These are phyloP conservation scores for Ditylenchus dipsaci DNA, from an alignment of 1,140 invertebrate species.

Conservation along the genomic window DNA sequence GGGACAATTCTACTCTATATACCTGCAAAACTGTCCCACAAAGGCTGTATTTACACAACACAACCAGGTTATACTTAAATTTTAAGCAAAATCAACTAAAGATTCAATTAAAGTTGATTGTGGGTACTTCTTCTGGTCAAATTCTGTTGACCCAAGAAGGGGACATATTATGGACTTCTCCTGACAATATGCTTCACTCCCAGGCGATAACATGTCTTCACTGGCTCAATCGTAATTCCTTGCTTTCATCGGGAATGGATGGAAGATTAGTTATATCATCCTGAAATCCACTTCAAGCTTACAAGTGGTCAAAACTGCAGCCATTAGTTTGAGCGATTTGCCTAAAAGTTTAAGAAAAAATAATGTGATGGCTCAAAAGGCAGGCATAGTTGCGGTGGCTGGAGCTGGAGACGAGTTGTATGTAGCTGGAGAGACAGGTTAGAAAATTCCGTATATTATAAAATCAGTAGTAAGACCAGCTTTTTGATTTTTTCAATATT, in stretches of 20 bases:
- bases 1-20: conserved; percentile 4
- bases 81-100: not conserved
- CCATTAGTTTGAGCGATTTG: conserved; percentile 24
- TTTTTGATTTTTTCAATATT: not conserved
- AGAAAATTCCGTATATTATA: no score
- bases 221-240: conserved; percentile 8
- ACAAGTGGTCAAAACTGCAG: conserved; percentile 14
- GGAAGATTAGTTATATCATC: conserved; percentile 15
- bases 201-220: conserved; percentile 16
- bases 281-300: conserved; percentile 9
- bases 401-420: not conserved
- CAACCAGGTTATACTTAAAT: conserved; percentile 30
- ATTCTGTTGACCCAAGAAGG: conserved; percentile 8
- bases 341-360: conserved; percentile 11
- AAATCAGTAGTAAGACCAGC: not conserved
- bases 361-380: conserved; percentile 9
- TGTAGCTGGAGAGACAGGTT: conserved; percentile 6
- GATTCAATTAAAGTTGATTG: conserved; percentile 14
- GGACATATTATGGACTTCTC: conserved; percentile 22
- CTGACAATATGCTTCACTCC: conserved; percentile 4
- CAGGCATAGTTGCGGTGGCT: conserved; percentile 23
- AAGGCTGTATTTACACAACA: conserved; percentile 27
- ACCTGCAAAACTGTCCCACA: conserved; percentile 27
- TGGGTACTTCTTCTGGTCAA: conserved; percentile 18
- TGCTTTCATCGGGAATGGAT: conserved; percentile 22